Base-by-base conservation (phyloP, 2,888 invertebrate genomes). In the Gastrophysa polygoni region DNA sequence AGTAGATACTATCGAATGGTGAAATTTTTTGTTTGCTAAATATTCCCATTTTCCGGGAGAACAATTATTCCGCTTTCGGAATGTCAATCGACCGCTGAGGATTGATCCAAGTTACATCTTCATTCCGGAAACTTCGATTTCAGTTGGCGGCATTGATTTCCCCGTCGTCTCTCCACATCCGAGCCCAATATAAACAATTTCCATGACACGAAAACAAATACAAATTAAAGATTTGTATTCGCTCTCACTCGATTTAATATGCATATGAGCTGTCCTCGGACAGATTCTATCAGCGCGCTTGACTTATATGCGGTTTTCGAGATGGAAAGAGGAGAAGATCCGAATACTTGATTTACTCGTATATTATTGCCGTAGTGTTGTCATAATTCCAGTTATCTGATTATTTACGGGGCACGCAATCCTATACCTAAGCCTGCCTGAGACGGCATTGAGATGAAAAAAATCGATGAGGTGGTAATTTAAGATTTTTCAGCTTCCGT, bases 381-480 rank as follows among this genome's bases (percentile, higher is more conserved):
- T 78, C 78, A 78, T 79, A 78, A 78, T 78, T 77, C 75, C 77
- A 78, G 74, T 78, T 78, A 77, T 77, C 76, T 74, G 71, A 67
- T 77, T 77, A 77, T 79, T 77, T 77, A 78, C 77, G 71, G 62
- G 52, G 64, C 73, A 75, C 74, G 76, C 75, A 71, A 73, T 67
- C 70, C 38, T 38, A 38, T 38, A 38, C n/a, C n/a, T n/a, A n/a
- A 4, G 38, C 14, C 38, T 38, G 38, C 59, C 58, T 11, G 59
- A 43, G 49, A 47, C 59, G 49, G 55, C 20, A 29, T 8, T 17
- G 6, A 46, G 29, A 52, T 57, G 55, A 43, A 58, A 57, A 55
- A 51, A 57, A 68, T 60, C 59, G 66, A 70, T 44, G 59, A 64
- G 58, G 54, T 52, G 55, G 74, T 71, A 73, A 74, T 71, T 67